Base-by-base conservation (phyloP, 1,140 invertebrate species). In the Cherax destructor region DNA sequence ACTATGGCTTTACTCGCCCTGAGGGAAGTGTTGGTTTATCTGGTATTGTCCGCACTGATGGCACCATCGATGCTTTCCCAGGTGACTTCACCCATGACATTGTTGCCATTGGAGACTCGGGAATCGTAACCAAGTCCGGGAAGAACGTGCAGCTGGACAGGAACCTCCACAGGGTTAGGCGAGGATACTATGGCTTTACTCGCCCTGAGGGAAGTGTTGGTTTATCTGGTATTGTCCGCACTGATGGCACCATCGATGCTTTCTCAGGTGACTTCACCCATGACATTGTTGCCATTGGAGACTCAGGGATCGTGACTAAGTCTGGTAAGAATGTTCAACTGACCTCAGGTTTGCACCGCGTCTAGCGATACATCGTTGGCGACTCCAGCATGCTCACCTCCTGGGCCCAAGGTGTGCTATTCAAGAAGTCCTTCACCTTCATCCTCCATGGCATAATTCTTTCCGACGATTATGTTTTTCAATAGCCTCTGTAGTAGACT, bases 51-150 rank as follows among this genome's bases (percentile, higher is more conserved):
- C 81, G 61, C 13, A 47, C 81, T 47, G 81, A 83, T 49, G 81
- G 81, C 6, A 83, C 81, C 24, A 47, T 69, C 30, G 69, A 69
- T 10, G 59, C 41, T 30, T 83, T 83, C 81, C 21, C 59, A 3
- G 49, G 30, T 3, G 81, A 83, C 59, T 83, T 83, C 61, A 21
- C 69, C 61, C 30, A 83, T 21, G 81, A 83, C 61, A 83, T 83
- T 47, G 49, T 83, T 5, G 41, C 16, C 30, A 69, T 65, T 24
- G 81, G 81, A 16, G 13, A 30, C 5, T 83, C 81, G 4, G 81
- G 59, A 11, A 83, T 83, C 59, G 52, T 83, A 18, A 83, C 81
- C 41, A 83, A 83, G 81, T 83, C 81, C 11, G 81, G 81, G 61
- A 83, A 83, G 11, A 65, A 69, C 59, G 30, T 83, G 0, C 81